Percentiles rank a stretch among this genome's conserved stretches.
These are phyloP conservation scores for Lycodopsis pacificus DNA, from an alignment of 2,797 vertebrate species.

Conservation along the genomic window DNA sequence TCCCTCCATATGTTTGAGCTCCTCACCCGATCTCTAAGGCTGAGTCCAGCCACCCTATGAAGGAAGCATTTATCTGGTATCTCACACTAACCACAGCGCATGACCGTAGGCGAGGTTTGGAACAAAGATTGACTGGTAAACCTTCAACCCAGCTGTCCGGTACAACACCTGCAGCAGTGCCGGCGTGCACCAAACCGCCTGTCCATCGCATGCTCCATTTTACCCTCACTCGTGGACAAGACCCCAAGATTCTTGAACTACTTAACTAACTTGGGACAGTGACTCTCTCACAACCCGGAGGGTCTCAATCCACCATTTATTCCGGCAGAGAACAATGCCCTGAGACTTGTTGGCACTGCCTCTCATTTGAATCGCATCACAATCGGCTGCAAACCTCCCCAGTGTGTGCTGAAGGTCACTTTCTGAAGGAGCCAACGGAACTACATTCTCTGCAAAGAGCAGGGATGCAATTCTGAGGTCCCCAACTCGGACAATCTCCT, in stretches of 20 bases:
- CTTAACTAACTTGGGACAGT: background rate
- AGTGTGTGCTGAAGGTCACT: background rate
- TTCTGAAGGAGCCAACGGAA: background rate
- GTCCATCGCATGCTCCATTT: background rate
- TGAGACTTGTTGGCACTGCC: background rate
- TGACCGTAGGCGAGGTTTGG: background rate
- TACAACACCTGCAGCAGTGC: background rate
- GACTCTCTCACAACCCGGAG: background rate
- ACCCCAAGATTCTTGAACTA: background rate
- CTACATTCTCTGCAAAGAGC: background rate
- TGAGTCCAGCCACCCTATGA: too few relatives aligned
- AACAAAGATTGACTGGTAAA: background rate
- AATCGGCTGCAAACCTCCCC: background rate
- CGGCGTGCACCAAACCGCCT: background rate
- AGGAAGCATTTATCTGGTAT: background rate
- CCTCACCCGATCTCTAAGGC: too few relatives aligned
- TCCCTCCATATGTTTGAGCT: too few relatives aligned
- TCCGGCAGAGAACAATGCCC: background rate
- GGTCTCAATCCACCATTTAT: background rate
- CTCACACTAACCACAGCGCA: background rate
- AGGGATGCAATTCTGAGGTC: background rate
- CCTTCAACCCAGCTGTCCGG: too few relatives aligned
- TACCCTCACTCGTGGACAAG: background rate
- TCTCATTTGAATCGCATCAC: background rate
- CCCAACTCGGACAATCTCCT: background rate